Conservation (phyloP, 2,113 vertebrate genomes). For the Saccopteryx leptura region DNA sequence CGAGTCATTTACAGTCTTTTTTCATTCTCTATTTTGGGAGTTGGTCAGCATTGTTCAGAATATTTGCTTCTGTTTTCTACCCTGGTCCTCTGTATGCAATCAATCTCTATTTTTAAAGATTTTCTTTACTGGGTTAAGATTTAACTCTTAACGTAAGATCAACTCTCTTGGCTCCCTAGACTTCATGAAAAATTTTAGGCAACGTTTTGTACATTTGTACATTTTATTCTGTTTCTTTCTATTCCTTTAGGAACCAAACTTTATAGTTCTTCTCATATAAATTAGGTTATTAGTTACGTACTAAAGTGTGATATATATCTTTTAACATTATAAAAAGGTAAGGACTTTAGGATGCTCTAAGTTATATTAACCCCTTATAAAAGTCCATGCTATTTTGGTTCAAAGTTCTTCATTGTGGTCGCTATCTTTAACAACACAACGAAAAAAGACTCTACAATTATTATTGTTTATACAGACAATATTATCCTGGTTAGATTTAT, state of each 20-base stretch:
- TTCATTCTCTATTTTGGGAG: background rate
- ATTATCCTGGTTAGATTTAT: background rate
- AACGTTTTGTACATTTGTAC: background rate
- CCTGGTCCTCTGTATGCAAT: background rate
- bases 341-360: background rate
- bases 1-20: background rate
- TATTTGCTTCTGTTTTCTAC: background rate
- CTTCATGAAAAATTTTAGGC: background rate
- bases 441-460: background rate
- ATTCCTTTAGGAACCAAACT: background rate
- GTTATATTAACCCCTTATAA: background rate
- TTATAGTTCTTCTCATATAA: background rate
- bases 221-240: background rate
- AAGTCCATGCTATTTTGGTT: background rate
- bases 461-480: background rate
- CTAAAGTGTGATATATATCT: background rate
- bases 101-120: no score
- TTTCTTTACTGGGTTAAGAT: background rate
- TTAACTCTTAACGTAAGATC: background rate
- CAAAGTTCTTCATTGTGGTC: no score
- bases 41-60: background rate
- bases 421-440: background rate
- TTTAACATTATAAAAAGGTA: background rate
- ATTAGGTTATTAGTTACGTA: background rate
- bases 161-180: background rate